Base-by-base conservation (phyloP, 1,140 invertebrate genomes). In the Drosophila lini region DNA sequence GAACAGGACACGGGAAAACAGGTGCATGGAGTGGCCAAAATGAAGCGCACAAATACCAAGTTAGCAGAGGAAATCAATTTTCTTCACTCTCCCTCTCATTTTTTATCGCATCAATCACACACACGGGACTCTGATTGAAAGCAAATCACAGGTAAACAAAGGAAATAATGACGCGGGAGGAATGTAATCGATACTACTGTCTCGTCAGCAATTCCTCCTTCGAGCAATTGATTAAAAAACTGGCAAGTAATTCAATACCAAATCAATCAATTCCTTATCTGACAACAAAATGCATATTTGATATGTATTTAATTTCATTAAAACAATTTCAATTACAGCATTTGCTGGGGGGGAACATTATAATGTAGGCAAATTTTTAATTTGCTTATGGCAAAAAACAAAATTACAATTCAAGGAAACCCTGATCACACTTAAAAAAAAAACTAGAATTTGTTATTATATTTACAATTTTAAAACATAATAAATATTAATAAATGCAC, bases 51-150 rank as follows among this genome's bases (percentile, higher is more conserved):
- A 56, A 60, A 52, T 50, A 41, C 36, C 40, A 40, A 59, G 52
- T 59, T 82, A 40, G 36, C 19, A 62, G 38, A 55, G 36, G 15
- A 74, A 73, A 74, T 74, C 58, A 63, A 74, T 74, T 74, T 55
- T 22, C 70, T 25, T 38, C 9, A 42, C 36, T 48, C 41, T 32
- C 31, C 19, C 31, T 22, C 25, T n/a, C 47, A 48, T 28, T 48
- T 28, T 31, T 31, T 48, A 28, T 22, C 31, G 15, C 52, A 74
- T 63, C 70, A 63, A 74, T 56, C 71, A 48, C 31, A 48, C 25
- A 64, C 44, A 48, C 44, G 19, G 28, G 28, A 48, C n/a, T 57
- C 25, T 38, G 41, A 70, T 70, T 69, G 19, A 47, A 68, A 70
- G 63, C 31, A 69, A 70, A 69, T 69, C 40, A 28, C 38, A 70